Conservation (phyloP, 2,797 vertebrate species). For the Erethizon dorsatum region DNA sequence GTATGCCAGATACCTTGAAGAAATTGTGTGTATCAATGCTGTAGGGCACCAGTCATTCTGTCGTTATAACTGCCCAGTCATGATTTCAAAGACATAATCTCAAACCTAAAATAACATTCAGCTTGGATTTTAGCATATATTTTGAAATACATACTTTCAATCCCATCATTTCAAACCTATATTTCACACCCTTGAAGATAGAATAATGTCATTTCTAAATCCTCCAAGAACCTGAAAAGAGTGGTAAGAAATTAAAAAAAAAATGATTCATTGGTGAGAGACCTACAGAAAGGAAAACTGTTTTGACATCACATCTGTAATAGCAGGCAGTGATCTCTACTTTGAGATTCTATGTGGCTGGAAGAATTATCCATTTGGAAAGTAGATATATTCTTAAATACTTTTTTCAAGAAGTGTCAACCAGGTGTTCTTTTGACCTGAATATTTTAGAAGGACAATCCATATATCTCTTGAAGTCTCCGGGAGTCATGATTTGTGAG, state of each 20-base stretch:
- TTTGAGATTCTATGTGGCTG: slow-evolving; percentile 12
- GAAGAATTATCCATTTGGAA: slow-evolving; percentile 53
- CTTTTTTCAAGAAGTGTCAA: slow-evolving; percentile 8
- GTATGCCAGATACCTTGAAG: slow-evolving; percentile 49
- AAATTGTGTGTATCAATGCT: neutral
- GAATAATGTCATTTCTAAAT: slow-evolving; percentile 60
- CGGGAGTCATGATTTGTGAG: slow-evolving; percentile 33
- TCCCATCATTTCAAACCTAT: slow-evolving; percentile 41
- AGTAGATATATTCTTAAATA: neutral
- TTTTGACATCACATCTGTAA: neutral
- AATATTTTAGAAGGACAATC: slow-evolving; percentile 34
- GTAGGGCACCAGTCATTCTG: neutral
- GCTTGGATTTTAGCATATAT: neutral
- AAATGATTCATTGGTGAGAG: slow-evolving; percentile 65
- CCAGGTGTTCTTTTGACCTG: slow-evolving; percentile 35
- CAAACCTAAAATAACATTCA: neutral
- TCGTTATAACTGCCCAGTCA: slow-evolving; percentile 55
- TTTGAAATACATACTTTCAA: slow-evolving; percentile 42
- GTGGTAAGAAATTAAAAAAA: slow-evolving; percentile 43
- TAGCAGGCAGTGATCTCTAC: neutral
- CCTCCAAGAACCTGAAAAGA: slow-evolving; percentile 52
- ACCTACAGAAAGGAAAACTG: neutral
- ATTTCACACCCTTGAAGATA: slow-evolving; percentile 75
- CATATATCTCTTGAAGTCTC: slow-evolving; percentile 71
- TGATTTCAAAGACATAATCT: slow-evolving; percentile 33